phyloP scores from a whole-genome alignment of 2,888 invertebrate species.

The Tuta absoluta region DNA sequence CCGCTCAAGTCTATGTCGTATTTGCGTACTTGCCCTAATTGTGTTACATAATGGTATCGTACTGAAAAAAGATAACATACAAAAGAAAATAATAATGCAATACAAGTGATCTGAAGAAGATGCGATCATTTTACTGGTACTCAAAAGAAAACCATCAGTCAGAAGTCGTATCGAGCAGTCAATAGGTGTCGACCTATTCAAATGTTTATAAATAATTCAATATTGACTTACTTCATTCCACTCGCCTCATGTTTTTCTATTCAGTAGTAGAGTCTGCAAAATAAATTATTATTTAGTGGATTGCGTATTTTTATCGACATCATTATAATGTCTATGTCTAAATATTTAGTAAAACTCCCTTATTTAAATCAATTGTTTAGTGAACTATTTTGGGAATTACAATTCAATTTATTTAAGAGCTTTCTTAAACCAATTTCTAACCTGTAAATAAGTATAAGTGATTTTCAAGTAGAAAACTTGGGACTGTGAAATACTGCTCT shows the following conservation, averaged over 20 bases:
- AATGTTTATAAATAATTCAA: slow-evolving; percentile 76
- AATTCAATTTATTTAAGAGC: background rate
- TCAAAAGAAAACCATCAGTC: slow-evolving; percentile 71
- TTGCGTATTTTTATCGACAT: background rate
- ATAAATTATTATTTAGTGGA: background rate
- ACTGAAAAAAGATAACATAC: too few species aligned
- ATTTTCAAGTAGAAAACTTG: too few species aligned
- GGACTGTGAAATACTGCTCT: too few species aligned
- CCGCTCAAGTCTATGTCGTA: too few species aligned
- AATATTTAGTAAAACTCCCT: background rate
- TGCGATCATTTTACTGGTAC: slow-evolving; percentile 25
- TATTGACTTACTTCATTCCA: slow-evolving; percentile 40
- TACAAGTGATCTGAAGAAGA: slow-evolving; percentile 1
- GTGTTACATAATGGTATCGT: too few species aligned
- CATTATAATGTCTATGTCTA: background rate
- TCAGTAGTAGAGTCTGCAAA: background rate
- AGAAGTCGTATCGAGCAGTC: slow-evolving; percentile 72
- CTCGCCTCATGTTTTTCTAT: background rate
- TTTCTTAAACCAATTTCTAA: too few species aligned
- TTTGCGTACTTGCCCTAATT: too few species aligned
- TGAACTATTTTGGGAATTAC: background rate
- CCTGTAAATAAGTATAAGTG: too few species aligned
- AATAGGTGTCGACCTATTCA: slow-evolving; percentile 74
- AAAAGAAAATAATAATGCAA: background rate
- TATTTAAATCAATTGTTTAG: background rate